A percentile compares a stretch with the other conserved stretches of the same genome.
Conservation (phyloP, 2,888 invertebrate genomes). For the Eristalis intricaria region DNA sequence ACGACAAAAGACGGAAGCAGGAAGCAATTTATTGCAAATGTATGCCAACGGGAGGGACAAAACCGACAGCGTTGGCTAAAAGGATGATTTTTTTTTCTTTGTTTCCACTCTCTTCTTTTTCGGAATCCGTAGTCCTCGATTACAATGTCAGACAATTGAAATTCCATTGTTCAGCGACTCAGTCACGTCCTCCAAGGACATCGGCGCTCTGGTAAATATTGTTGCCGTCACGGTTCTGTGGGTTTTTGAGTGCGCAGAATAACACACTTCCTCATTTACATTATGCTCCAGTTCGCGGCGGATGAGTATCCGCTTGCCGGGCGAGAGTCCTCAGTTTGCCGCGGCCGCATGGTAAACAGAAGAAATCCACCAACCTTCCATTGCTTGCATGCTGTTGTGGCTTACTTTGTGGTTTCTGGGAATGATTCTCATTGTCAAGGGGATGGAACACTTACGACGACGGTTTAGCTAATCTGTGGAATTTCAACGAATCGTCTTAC, state of each 20-base stretch:
- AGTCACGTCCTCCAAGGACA: slow-evolving; percentile 53
- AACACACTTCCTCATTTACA: slow-evolving; percentile 46
- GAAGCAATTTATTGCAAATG: slow-evolving; percentile 66
- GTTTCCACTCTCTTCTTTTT: background rate
- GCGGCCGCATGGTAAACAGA: background rate
- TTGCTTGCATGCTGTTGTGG: background rate
- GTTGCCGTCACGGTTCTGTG: slow-evolving; percentile 24
- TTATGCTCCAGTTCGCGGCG: slow-evolving; percentile 17
- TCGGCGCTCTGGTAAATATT: slow-evolving; percentile 12
- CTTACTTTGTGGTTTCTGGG: background rate
- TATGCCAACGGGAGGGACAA: slow-evolving; percentile 21
- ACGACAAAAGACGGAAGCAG: slow-evolving; percentile 39
- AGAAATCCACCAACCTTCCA: background rate
- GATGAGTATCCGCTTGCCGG: slow-evolving; percentile 4
- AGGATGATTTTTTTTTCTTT: slow-evolving; percentile 34
- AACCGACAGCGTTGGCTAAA: slow-evolving; percentile 31
- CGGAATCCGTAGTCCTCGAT: slow-evolving; percentile 35
- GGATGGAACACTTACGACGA: background rate
- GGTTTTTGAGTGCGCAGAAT: slow-evolving; percentile 14
- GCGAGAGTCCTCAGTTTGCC: background rate
- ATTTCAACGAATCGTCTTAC: slow-evolving; percentile 30
- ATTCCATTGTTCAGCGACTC: slow-evolving; percentile 25
- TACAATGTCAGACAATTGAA: slow-evolving; percentile 63
- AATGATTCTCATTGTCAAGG: slow-evolving; percentile 16
- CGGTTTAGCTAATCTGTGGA: slow-evolving; percentile 52